Percentiles rank a stretch among this genome's conserved stretches.
Evolutionary conservation across 1,140 invertebrate genomes (phyloP).

Genomic region (Drosophila tristis): DNA sequence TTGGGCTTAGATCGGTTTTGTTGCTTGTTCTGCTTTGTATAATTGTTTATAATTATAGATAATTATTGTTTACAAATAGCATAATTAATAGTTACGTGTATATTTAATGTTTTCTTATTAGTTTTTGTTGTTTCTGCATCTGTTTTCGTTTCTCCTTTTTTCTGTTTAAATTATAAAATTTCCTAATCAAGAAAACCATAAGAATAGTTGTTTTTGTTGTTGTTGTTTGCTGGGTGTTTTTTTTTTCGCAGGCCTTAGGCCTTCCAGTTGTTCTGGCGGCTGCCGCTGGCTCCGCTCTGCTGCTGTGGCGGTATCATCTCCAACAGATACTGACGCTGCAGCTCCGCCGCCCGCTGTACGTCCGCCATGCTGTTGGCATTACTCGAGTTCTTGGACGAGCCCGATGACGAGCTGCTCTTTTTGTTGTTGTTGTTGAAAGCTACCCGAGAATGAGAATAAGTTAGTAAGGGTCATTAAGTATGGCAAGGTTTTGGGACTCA

Average conservation of each 20-base stretch:
- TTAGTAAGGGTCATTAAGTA: background rate
- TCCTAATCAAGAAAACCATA: conserved; percentile 72
- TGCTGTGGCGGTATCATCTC: conserved; percentile 96
- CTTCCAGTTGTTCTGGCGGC: conserved; percentile 84
- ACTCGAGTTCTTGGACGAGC: conserved; percentile 83
- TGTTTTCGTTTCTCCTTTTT: conserved; percentile 21
- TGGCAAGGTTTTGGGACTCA: conserved; percentile 29
- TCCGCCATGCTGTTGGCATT: conserved; percentile 88
- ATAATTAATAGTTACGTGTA: conserved; percentile 73
- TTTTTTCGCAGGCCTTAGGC: conserved; percentile 59
- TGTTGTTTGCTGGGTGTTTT: conserved; percentile 27
- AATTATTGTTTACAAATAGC: conserved; percentile 77
- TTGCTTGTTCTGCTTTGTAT: conserved; percentile 33
- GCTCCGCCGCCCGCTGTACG: conserved; percentile 92
- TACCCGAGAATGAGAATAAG: background rate
- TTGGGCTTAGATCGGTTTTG: conserved; percentile 53
- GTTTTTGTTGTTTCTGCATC: conserved; percentile 36
- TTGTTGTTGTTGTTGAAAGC: conserved; percentile 80
- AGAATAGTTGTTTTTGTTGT: conserved; percentile 46
- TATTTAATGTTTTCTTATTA: conserved; percentile 54
- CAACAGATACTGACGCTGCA: conserved; percentile 97
- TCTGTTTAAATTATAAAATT: conserved; percentile 77
- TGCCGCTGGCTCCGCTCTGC: conserved; percentile 75
- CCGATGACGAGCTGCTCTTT: conserved; percentile 74
- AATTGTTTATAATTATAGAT: conserved; percentile 72